Evolutionary conservation across 1,140 invertebrate species (phyloP).

Genomic region (Penaeus japonicus): DNA sequence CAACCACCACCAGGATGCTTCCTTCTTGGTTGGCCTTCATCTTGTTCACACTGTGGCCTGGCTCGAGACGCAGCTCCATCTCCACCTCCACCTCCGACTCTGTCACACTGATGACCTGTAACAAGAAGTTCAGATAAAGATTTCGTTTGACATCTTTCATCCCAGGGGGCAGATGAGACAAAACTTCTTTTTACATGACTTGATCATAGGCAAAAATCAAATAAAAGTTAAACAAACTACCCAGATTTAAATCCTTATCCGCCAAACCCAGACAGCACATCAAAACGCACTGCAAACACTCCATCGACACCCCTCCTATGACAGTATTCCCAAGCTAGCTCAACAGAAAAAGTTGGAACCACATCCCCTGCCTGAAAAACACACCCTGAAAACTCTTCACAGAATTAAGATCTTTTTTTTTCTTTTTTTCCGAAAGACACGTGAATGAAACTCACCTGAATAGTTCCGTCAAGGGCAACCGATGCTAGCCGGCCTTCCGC

Average conservation of each 20-base stretch:
- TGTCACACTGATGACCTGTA: constrained; percentile 32
- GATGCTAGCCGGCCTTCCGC: constrained; percentile 36
- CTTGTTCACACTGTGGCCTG: background rate
- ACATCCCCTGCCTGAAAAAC: no score
- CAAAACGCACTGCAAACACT: no score
- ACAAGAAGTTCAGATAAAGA: background rate
- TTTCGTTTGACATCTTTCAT: no score
- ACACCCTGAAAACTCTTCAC: no score
- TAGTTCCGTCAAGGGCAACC: background rate
- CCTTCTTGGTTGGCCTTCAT: constrained; percentile 17
- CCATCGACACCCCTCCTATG: no score
- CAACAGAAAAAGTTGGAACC: no score
- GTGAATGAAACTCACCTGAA: constrained; percentile 39
- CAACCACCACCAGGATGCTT: constrained; percentile 6
- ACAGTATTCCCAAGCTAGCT: no score
- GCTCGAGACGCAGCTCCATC: background rate
- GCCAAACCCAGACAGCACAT: no score
- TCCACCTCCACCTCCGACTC: constrained; percentile 16
- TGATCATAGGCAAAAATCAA: background rate
- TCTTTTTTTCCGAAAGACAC: no score
- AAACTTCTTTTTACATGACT: background rate
- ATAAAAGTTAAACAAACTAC: background rate
- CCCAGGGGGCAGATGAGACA: no score
- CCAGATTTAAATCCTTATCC: no score
- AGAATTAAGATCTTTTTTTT: no score